Conservation (phyloP, 2,113 vertebrate genomes). For the Thomomys bottae region DNA sequence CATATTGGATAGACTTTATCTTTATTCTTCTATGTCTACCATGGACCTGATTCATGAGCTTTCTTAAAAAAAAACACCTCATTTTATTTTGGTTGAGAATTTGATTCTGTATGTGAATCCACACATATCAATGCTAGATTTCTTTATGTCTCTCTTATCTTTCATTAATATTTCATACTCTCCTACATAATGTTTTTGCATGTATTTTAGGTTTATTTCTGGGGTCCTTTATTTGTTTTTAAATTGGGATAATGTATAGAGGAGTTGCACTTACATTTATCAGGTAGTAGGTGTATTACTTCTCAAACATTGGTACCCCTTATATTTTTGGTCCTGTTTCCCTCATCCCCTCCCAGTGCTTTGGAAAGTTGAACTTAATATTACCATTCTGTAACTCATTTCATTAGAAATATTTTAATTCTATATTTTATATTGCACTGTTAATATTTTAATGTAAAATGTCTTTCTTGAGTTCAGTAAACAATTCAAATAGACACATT, state of each 20-base stretch:
- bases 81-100: constrained; percentile 15
- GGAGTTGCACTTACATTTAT: too few relatives aligned
- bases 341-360: too few relatives aligned
- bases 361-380: neutral
- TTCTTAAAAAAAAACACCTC: neutral
- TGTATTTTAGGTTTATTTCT: neutral
- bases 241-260: too few relatives aligned
- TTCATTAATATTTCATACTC: neutral
- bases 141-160: neutral
- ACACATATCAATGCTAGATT: neutral
- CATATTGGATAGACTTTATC: neutral
- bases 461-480: too few relatives aligned
- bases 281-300: too few relatives aligned
- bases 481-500: too few relatives aligned
- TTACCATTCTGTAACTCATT: too few relatives aligned
- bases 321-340: too few relatives aligned
- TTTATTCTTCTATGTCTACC: neutral
- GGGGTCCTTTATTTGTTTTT: neutral
- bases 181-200: neutral
- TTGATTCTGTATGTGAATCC: neutral
- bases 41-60: neutral
- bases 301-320: too few relatives aligned
- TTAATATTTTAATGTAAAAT: too few relatives aligned
- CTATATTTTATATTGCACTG: neutral
- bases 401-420: neutral